Conservation (phyloP, 1,140 invertebrate genomes). For the Coptotermes formosanus region DNA sequence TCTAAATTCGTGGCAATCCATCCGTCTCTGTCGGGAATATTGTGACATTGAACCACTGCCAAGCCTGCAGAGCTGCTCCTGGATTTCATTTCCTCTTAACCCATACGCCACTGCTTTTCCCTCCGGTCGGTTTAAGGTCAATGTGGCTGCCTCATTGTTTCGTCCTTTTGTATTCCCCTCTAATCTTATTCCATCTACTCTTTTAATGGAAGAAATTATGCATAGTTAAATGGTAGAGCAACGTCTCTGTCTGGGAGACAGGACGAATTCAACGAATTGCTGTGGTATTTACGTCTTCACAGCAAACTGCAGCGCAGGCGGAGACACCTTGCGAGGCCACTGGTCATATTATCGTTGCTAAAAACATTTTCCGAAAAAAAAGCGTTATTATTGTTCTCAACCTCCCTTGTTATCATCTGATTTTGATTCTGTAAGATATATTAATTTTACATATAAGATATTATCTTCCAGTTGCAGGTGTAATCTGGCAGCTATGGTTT, state of each 20-base stretch:
- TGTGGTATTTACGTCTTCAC: background rate
- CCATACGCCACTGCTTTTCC: background rate
- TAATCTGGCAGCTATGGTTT: too few relatives aligned
- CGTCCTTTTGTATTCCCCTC: background rate
- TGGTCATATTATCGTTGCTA: too few relatives aligned
- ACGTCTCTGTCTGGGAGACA: background rate
- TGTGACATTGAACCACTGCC: background rate
- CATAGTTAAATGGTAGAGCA: background rate
- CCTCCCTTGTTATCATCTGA: too few relatives aligned
- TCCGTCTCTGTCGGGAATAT: background rate
- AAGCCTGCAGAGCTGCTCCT: background rate
- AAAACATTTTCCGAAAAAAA: too few relatives aligned
- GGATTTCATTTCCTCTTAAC: background rate
- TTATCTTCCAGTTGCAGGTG: too few relatives aligned
- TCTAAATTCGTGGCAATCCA: background rate
- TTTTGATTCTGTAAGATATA: too few relatives aligned
- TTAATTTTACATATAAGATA: too few relatives aligned
- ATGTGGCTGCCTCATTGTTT: background rate
- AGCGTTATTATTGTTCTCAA: too few relatives aligned
- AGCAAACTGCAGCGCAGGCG: too few relatives aligned
- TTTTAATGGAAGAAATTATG: background rate
- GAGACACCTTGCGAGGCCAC: too few relatives aligned
- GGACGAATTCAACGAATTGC: background rate
- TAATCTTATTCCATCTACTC: background rate
- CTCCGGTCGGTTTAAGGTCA: background rate